These are phyloP conservation scores for Gorsachius goisagi DNA, from an alignment of 2,113 vertebrate genomes.

Conservation along the genomic window DNA sequence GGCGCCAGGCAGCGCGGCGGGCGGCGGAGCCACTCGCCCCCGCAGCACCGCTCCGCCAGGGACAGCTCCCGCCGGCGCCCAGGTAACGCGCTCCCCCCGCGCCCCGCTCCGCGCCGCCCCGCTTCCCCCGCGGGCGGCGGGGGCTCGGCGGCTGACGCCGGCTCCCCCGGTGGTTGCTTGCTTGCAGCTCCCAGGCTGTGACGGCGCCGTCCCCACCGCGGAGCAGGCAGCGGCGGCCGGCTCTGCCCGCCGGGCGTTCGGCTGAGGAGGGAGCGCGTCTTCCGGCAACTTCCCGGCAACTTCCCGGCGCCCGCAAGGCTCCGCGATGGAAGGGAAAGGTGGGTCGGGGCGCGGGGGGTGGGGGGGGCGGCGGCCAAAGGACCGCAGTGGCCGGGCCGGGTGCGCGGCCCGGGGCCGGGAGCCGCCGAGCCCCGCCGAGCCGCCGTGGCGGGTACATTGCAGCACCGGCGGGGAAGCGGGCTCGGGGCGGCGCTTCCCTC, in stretches of 20 bases:
- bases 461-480: slow-evolving; percentile 50
- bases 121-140: background rate
- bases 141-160: background rate
- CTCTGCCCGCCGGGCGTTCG: slow-evolving; percentile 51
- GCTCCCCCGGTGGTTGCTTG: slow-evolving; percentile 56
- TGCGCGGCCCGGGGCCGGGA: slow-evolving; percentile 50
- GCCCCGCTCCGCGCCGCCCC: background rate
- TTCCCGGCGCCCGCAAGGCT: slow-evolving; percentile 66
- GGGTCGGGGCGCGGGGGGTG: slow-evolving; percentile 44
- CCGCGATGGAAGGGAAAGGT: slow-evolving; percentile 86
- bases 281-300: slow-evolving; percentile 75
- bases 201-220: slow-evolving; percentile 69
- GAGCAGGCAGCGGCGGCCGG: slow-evolving; percentile 60
- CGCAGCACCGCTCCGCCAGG: slow-evolving; percentile 68
- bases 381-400: slow-evolving; percentile 60
- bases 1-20: slow-evolving; percentile 2
- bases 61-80: slow-evolving; percentile 70
- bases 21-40: slow-evolving; percentile 47
- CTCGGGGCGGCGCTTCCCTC: slow-evolving; percentile 51
- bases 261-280: slow-evolving; percentile 63
- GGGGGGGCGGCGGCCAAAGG: slow-evolving; percentile 7
- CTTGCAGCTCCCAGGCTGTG: slow-evolving; percentile 74
- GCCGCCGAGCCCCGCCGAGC: slow-evolving; percentile 13
- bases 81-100: slow-evolving; percentile 54
- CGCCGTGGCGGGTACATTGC: slow-evolving; percentile 62